Base-by-base conservation (phyloP, 1,140 invertebrate genomes). In the Mactra quadrangularis region DNA sequence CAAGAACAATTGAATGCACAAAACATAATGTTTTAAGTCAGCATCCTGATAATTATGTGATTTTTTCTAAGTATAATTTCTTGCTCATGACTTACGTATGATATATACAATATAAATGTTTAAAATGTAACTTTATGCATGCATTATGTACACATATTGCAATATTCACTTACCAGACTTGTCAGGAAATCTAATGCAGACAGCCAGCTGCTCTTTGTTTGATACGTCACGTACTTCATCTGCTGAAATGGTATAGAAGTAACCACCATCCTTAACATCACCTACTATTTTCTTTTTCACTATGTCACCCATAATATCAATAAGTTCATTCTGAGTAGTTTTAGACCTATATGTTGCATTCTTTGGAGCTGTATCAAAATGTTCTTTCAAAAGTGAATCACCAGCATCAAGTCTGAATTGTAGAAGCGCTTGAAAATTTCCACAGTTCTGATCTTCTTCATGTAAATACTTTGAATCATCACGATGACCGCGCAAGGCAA, bases 161-260 rank as follows among this genome's bases (percentile, higher is more conserved):
- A n/a, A n/a, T n/a, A n/a, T n/a, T n/a, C n/a, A n/a, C n/a, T n/a
- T n/a, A n/a, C n/a, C n/a, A n/a, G n/a, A n/a, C n/a, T n/a, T 53
- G 50, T 7, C 50, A 53, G 25, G 7, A 25, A 4, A 68, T 68
- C 62, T 3, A 19, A 68, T 25, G 29, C 62, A 68, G n/a, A 68
- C n/a, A 11, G 62, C 62, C 62, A 68, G 33, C 62, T 68, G 62
- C 35, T 68, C 62, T 7, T 68, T 3, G 33, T 68, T 68, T 3
- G 62, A 68, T 22, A 68, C 62, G 29, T 68, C 33, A 3, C n/a
- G 62, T 4, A 68, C 62, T 22, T 68, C 62, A 68, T 68, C 62
- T 7, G 62, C 62, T 4, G 62, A 68, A 3, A 68, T 9, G 41
- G 4, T n/a, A n/a, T 27, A 68, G 3, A 3, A 68, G 2, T n/a